Evolutionary conservation across 2,113 vertebrate genomes (phyloP).

Genomic region (Uria lomvia): DNA sequence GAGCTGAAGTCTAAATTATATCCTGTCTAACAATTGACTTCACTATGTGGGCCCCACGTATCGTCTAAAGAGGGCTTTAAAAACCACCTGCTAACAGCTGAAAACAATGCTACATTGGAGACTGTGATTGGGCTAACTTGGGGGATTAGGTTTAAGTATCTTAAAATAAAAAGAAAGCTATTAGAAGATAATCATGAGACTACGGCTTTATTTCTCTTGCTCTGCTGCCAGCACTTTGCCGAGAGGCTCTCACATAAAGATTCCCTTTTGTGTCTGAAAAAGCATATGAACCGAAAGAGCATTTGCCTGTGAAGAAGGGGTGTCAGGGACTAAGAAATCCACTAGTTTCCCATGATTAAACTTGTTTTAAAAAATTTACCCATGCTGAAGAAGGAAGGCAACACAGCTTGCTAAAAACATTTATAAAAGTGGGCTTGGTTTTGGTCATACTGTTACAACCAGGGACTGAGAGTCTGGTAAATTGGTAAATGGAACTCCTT

Average conservation of each 20-base stretch:
- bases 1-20: slow-evolving; percentile 63
- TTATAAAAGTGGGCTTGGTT: background rate
- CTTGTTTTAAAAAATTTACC: background rate
- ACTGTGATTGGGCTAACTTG: background rate
- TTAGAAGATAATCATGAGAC: background rate
- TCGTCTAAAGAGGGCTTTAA: slow-evolving; percentile 27
- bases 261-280: background rate
- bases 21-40: slow-evolving; percentile 59
- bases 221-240: background rate
- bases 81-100: slow-evolving; percentile 32
- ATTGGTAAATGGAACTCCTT: no score
- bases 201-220: background rate
- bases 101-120: slow-evolving; percentile 12
- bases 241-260: background rate
- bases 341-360: background rate
- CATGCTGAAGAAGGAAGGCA: background rate
- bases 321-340: background rate
- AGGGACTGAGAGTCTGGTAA: no score
- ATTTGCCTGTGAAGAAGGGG: background rate
- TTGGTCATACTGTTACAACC: background rate
- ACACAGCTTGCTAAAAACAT: background rate
- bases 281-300: background rate
- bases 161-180: slow-evolving; percentile 33
- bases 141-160: background rate
- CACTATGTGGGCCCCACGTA: background rate